These are phyloP conservation scores for Serilophus lunatus DNA, from an alignment of 2,113 vertebrate genomes.

Conservation along the genomic window DNA sequence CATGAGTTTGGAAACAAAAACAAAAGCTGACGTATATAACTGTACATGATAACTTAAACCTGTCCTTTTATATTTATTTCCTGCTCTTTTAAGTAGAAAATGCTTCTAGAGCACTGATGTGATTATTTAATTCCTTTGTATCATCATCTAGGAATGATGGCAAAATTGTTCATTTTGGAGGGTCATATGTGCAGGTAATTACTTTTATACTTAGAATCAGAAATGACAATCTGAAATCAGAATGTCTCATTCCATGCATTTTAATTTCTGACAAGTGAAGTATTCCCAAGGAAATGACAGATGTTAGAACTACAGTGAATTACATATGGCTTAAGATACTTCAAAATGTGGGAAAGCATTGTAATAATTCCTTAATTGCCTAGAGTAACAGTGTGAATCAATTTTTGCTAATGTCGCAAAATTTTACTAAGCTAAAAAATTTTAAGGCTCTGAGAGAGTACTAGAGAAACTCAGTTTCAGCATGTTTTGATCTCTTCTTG, in stretches of 20 bases:
- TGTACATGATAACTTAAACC: background rate
- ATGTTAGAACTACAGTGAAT: background rate
- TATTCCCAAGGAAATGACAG: background rate
- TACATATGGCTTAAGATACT: background rate
- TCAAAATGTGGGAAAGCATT: background rate
- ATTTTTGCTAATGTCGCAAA: background rate
- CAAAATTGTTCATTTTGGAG: background rate
- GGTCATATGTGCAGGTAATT: background rate
- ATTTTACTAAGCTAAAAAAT: background rate
- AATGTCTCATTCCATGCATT: slow-evolving; percentile 25
- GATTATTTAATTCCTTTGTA: background rate
- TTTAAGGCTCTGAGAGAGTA: background rate
- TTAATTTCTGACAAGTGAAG: slow-evolving; percentile 19
- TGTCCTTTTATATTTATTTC: background rate
- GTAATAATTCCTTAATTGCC: background rate
- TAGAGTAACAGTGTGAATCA: background rate
- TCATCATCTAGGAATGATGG: background rate
- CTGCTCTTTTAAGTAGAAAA: background rate
- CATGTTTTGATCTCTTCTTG: background rate
- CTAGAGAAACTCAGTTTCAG: background rate
- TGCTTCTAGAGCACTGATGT: background rate
- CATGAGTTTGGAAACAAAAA: background rate
- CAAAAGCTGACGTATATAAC: background rate
- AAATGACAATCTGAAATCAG: slow-evolving; percentile 27
- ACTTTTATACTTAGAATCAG: slow-evolving; percentile 8